Base-by-base conservation (phyloP, 1,140 invertebrate genomes). In the Rhagoletis zephyria region DNA sequence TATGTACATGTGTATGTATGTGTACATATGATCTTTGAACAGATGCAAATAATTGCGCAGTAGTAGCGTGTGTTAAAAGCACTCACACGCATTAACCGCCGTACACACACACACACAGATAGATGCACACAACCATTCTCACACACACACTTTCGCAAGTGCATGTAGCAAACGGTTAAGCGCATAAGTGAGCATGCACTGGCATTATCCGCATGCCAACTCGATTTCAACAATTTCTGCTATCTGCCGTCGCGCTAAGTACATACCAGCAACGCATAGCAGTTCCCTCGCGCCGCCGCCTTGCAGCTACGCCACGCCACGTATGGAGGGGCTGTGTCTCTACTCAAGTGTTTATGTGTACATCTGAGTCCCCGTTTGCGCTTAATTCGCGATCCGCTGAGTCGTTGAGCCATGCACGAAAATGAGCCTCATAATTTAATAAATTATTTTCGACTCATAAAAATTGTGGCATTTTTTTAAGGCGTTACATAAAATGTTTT, bases 371-470 rank as follows among this genome's bases (percentile, higher is more conserved):
- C 10, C 51, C 30, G 30, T 30, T 63, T 14, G 61, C 61, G 61
- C 61, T 63, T 14, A 14, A n/a, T 63, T 63, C 1, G 61, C 61
- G 5, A 30, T 30, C 30, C 12, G 61, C 61, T 16, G 12, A 63
- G 61, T 4, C 61, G 61, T 2, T 63, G 61, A 63, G 61, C 61
- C 61, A 16, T n/a, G 16, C 12, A 16, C n/a, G 61, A 63, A 63
- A 63, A 63, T 63, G 61, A 63, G 61, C 61, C 5, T 63, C 61
- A 63, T 63, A 63, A 63, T 63, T 63, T 63, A 9, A 63, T 63
- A 63, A 63, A 63, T 63, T 63, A 63, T 63, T 63, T 63, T 63
- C 61, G 16, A 12, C 61, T 63, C 61, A 63, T 63, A 63, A 63
- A 63, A 63, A 16, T 14, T 14, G 9, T 63, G 61, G 61, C 16